These are phyloP conservation scores for Heliconius hewitsoni DNA, from an alignment of 1,140 invertebrate genomes.

Conservation along the genomic window DNA sequence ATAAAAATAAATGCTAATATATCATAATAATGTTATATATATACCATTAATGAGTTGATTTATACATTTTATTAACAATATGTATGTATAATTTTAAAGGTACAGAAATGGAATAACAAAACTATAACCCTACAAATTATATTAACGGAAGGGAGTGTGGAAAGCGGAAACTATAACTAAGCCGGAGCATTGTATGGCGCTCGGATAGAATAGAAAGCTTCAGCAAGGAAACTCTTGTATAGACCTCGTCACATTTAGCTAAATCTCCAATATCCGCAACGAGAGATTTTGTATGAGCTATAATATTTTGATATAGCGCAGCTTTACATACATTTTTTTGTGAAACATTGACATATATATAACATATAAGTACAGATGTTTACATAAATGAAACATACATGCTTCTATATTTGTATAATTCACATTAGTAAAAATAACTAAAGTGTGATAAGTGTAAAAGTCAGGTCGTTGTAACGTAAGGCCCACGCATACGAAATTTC, in stretches of 20 bases:
- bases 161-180: constrained; percentile 57
- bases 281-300: constrained; percentile 49
- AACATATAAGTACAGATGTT: neutral
- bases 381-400: too few species aligned
- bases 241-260: constrained; percentile 67
- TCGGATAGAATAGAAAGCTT: constrained; percentile 51
- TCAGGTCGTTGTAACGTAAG: too few species aligned
- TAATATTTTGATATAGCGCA: constrained; percentile 11
- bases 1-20: neutral
- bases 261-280: constrained; percentile 70
- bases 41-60: neutral
- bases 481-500: too few species aligned
- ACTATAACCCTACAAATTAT: constrained; percentile 6
- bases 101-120: neutral
- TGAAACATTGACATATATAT: neutral
- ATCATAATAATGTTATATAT: neutral
- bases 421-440: too few species aligned
- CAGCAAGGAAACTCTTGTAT: constrained; percentile 54
- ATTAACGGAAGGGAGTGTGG: constrained; percentile 32
- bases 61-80: neutral
- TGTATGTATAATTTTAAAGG: neutral
- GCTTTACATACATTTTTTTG: neutral
- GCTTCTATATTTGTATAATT: too few species aligned
- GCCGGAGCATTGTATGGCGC: constrained; percentile 49
- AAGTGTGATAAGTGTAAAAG: too few species aligned